These are phyloP conservation scores for Falco berigora DNA, from an alignment of 2,797 vertebrate species.

Conservation along the genomic window DNA sequence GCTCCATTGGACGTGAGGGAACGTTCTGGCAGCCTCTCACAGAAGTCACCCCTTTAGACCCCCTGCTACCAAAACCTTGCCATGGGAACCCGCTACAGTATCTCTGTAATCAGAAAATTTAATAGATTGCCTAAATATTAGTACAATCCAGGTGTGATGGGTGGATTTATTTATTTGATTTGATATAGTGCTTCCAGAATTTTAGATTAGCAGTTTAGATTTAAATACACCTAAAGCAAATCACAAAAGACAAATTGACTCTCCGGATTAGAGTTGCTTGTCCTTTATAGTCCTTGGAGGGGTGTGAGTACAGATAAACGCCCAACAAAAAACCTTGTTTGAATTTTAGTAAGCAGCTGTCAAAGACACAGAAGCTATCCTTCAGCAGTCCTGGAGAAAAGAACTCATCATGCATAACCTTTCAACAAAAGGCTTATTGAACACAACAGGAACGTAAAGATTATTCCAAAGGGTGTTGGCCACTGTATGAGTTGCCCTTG, in stretches of 20 bases:
- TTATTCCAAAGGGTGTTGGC: not conserved
- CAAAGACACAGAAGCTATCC: not conserved
- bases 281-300: not conserved
- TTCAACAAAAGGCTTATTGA: slow-evolving; percentile 34
- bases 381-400: not conserved
- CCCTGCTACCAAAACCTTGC: no score
- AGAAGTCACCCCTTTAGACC: no score
- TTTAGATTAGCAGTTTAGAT: slow-evolving; percentile 17
- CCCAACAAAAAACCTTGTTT: not conserved
- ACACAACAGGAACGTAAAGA: slow-evolving; percentile 10
- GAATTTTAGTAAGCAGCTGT: not conserved
- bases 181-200: not conserved
- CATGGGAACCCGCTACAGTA: no score
- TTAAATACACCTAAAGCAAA: not conserved
- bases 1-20: no score
- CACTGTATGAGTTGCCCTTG: not conserved
- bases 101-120: not conserved
- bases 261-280: slow-evolving; percentile 1
- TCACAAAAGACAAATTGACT: not conserved
- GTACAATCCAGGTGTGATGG: not conserved
- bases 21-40: no score
- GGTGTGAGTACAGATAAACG: not conserved
- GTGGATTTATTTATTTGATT: not conserved
- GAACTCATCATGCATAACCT: not conserved
- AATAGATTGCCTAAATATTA: not conserved